These are phyloP conservation scores for Orthosia gracilis DNA, from an alignment of 2,888 invertebrate species.

Conservation along the genomic window DNA sequence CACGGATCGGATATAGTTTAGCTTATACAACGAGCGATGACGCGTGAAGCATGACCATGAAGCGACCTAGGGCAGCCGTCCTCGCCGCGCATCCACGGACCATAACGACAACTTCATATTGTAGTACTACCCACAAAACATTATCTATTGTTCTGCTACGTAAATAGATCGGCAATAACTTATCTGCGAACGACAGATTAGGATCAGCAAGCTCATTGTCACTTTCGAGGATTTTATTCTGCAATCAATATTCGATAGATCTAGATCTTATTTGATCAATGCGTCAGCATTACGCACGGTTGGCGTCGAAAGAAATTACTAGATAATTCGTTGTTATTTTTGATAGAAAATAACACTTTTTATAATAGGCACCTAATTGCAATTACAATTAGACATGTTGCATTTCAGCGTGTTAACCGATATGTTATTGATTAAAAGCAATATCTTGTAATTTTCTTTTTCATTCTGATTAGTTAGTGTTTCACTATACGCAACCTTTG, in stretches of 20 bases:
- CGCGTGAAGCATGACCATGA: slow-evolving; percentile 86
- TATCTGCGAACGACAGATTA: slow-evolving; percentile 55
- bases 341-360: slow-evolving; percentile 17
- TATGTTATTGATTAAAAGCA: slow-evolving; percentile 16
- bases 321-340: background rate
- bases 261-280: background rate
- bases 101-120: slow-evolving; percentile 80
- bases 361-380: slow-evolving; percentile 18
- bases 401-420: slow-evolving; percentile 4
- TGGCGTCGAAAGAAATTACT: slow-evolving; percentile 6
- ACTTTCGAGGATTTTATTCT: slow-evolving; percentile 26
- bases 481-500: background rate
- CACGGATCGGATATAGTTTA: slow-evolving; percentile 68
- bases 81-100: slow-evolving; percentile 82
- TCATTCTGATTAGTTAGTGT: background rate
- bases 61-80: slow-evolving; percentile 84
- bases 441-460: slow-evolving; percentile 4
- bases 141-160: slow-evolving; percentile 72
- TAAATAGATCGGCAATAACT: slow-evolving; percentile 63
- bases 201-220: slow-evolving; percentile 46
- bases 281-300: slow-evolving; percentile 21
- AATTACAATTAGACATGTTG: slow-evolving; percentile 13
- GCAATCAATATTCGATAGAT: slow-evolving; percentile 27
- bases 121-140: slow-evolving; percentile 68
- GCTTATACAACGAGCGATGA: slow-evolving; percentile 79